Evolutionary conservation across 2,888 invertebrate genomes (phyloP), one percentile per base, ranked within the genome.

Genomic region (Drosophila setosimentum): DNA sequence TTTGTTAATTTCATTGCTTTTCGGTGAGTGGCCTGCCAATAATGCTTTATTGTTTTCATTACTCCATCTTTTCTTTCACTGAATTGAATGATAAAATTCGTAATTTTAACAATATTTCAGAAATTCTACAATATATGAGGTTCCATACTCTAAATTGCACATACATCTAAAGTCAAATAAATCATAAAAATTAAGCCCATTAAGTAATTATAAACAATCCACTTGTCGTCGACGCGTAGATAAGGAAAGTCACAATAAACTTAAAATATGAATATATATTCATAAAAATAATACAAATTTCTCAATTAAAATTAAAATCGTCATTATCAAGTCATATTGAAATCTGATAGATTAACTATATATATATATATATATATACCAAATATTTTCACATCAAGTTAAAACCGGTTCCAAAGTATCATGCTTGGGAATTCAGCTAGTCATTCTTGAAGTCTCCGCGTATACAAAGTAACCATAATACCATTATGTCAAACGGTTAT

Each of bases 401-500:
- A 27, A 27, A 60, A 16, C 60, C 24, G 29, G 1, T 11, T 55
- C 3, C 65, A 10, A 73, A 73, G 74, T 58, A 33, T 51, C 40
- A 53, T 60, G 55, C 61, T 68, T 73, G 45, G 35, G 30, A 13
- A 50, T 18, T 59, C 2, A 1, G 40, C 37, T 58, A 37, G 73
- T 77, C 57, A 65, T 65, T 51, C 45, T 51, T 51, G 42, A n/a
- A 27, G 27, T 54, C 13, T 13, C 30, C 49, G 24, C 42, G n/a
- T 32, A 61, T 53, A 21, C 33, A 29, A 29, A 33, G 30, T 18
- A 11, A 18, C 27, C 27, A 21, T 33, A 51, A 33, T 21, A 13
- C 40, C 11, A 50, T 13, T 21, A 11, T 11, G 11, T 45, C 13
- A 1, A 16, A 10, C 16, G 40, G 53, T 76, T 78, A 80, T 80